These are phyloP conservation scores for Lithophane socia DNA, from an alignment of 2,888 invertebrate genomes.

Conservation along the genomic window DNA sequence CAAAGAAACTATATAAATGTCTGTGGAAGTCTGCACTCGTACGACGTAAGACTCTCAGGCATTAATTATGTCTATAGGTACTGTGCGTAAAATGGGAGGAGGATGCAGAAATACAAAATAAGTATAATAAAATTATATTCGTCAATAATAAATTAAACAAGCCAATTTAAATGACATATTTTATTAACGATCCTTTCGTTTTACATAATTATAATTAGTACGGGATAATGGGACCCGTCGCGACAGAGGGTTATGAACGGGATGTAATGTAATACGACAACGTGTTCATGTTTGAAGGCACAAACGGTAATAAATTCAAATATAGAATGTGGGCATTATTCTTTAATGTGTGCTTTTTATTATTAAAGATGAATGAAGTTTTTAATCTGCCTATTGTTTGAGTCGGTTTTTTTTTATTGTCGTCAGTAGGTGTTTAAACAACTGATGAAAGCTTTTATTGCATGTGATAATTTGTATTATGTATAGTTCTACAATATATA, in stretches of 20 bases:
- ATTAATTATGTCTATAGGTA: background rate
- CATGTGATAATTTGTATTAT: background rate
- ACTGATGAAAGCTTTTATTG: constrained; percentile 21
- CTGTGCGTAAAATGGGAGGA: background rate
- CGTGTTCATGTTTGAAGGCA: constrained; percentile 55
- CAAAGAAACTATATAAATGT: constrained; percentile 49
- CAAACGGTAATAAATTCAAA: constrained; percentile 35
- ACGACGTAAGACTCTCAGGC: background rate
- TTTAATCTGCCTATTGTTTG: constrained; percentile 10
- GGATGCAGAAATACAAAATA: background rate
- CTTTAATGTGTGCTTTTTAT: constrained; percentile 8
- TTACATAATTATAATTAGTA: constrained; percentile 81
- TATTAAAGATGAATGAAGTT: constrained; percentile 5
- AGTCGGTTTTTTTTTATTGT: background rate
- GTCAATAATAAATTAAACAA: constrained; percentile 21
- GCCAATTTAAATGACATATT: constrained; percentile 74
- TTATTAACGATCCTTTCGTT: constrained; percentile 72
- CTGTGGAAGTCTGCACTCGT: constrained; percentile 5
- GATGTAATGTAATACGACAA: constrained; percentile 79
- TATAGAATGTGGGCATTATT: constrained; percentile 8
- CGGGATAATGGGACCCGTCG: constrained; percentile 56
- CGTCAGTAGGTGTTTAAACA: constrained; percentile 12
- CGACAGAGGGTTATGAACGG: constrained; percentile 74
- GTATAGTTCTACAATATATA: background rate
- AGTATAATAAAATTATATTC: background rate